Percentiles rank a stretch among this genome's conserved stretches.
These are phyloP conservation scores for Oxyura jamaicensis DNA, from an alignment of 2,113 vertebrate genomes.

Conservation along the genomic window DNA sequence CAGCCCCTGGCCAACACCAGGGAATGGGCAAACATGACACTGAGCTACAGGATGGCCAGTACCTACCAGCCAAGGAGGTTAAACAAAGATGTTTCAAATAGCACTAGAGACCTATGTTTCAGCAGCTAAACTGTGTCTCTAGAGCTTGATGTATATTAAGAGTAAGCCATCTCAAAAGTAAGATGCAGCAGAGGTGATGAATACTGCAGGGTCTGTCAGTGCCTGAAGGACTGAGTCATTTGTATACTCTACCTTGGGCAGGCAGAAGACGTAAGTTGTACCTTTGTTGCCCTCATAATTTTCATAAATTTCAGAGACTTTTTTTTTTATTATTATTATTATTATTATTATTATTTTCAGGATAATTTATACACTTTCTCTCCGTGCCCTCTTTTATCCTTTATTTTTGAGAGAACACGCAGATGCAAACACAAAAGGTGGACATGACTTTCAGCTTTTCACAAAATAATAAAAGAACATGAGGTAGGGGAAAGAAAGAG, in stretches of 20 bases:
- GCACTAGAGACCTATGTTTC: not conserved
- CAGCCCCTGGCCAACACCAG: too few relatives aligned
- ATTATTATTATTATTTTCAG: too few relatives aligned
- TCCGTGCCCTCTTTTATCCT: not conserved
- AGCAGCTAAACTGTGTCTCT: not conserved
- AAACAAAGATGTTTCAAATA: not conserved
- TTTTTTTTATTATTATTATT: too few relatives aligned
- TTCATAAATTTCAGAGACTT: not conserved
- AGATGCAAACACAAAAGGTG: not conserved
- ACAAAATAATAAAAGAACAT: not conserved
- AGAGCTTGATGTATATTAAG: not conserved
- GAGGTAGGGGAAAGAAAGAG: not conserved
- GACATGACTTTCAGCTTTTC: not conserved
- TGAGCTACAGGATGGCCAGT: not conserved
- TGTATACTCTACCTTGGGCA: not conserved
- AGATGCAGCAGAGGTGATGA: not conserved
- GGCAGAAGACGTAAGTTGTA: not conserved
- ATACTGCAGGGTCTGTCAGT: not conserved
- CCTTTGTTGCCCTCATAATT: not conserved
- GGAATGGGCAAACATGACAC: accelerated
- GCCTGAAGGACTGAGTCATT: not conserved
- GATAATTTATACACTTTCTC: not conserved
- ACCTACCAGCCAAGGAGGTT: not conserved
- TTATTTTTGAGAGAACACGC: not conserved
- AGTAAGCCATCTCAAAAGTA: not conserved